Percentiles rank a stretch among this genome's conserved stretches.
phyloP scores from a whole-genome alignment of 2,797 vertebrate species.

The Vespertilio murinus region DNA sequence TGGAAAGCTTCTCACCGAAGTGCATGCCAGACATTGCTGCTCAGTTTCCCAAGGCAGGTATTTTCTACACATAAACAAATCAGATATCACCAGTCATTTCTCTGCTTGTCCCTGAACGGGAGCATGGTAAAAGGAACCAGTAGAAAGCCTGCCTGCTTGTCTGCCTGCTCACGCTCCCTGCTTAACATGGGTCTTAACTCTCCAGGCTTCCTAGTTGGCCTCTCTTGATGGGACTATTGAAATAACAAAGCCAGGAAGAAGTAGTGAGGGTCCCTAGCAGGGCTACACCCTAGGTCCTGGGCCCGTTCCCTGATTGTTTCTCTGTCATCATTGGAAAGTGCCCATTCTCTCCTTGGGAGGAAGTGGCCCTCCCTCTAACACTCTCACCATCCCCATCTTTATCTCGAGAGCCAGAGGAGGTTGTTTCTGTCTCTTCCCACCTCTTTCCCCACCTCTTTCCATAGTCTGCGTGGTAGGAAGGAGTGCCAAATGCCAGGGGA shows the following conservation, averaged over 20 bases:
- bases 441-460: background rate
- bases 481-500: background rate
- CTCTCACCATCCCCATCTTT: background rate
- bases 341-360: background rate
- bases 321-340: background rate
- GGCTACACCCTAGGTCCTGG: background rate
- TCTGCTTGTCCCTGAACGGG: background rate
- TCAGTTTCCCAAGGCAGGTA: background rate
- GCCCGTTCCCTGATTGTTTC: background rate
- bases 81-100: background rate
- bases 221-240: background rate
- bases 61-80: background rate
- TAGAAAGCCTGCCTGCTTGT: background rate
- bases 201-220: background rate
- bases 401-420: background rate
- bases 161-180: background rate
- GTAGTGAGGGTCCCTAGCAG: background rate
- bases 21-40: background rate
- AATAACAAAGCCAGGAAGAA: constrained; percentile 50
- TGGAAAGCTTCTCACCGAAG: background rate
- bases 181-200: background rate
- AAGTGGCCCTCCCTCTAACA: background rate
- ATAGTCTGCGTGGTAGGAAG: background rate
- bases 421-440: background rate
- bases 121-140: background rate